These are phyloP conservation scores for Scaptomyza montana DNA, from an alignment of 1,140 invertebrate genomes.

Conservation along the genomic window DNA sequence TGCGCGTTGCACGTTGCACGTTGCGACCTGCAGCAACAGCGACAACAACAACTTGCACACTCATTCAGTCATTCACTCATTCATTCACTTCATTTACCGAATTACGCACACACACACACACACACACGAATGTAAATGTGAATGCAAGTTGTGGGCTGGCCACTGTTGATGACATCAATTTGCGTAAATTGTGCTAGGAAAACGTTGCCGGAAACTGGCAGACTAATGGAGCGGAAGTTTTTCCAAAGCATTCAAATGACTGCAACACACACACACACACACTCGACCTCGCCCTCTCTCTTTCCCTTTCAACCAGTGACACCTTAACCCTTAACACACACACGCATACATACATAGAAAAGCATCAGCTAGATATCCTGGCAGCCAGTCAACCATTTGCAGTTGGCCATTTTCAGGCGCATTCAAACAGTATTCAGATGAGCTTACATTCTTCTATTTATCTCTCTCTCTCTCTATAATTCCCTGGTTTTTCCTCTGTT, in stretches of 20 bases:
- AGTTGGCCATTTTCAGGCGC: conserved; percentile 61
- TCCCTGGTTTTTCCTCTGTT: no score
- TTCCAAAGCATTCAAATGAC: conserved; percentile 79
- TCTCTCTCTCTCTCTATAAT: not conserved
- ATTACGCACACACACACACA: conserved; percentile 61
- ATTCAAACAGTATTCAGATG: conserved; percentile 76
- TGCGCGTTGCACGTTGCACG: conserved; percentile 7
- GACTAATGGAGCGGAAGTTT: conserved; percentile 82
- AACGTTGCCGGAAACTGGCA: conserved; percentile 81
- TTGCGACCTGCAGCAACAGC: no score
- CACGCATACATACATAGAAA: conserved; percentile 4
- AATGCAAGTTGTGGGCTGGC: conserved; percentile 36
- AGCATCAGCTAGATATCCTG: conserved; percentile 22
- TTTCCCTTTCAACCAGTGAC: not conserved
- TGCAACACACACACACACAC: conserved; percentile 31
- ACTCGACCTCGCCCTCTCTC: not conserved
- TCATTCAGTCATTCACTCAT: conserved; percentile 60
- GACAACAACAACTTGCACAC: conserved; percentile 62
- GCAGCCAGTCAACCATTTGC: conserved; percentile 52
- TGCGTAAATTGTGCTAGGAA: conserved; percentile 82
- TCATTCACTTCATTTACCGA: conserved; percentile 81
- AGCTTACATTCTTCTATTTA: conserved; percentile 35
- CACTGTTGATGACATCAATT: conserved; percentile 80
- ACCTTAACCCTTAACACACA: conserved; percentile 4
- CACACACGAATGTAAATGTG: conserved; percentile 15